A percentile compares a stretch with the other conserved stretches of the same genome.
Conservation (phyloP, 2,797 vertebrate species). For the Hirundo rustica region DNA sequence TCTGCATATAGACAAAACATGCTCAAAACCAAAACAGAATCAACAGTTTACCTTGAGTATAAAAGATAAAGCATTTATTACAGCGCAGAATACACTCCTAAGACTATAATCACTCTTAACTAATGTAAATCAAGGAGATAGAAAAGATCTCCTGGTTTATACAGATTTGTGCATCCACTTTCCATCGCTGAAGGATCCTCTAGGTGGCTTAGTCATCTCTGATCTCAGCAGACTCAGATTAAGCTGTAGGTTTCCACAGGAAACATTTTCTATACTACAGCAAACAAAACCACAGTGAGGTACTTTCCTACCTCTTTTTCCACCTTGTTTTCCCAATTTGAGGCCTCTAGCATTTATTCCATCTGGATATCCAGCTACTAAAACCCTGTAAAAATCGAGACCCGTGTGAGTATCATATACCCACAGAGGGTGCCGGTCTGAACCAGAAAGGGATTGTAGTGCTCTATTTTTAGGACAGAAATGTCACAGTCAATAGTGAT, state of each 20-base stretch:
- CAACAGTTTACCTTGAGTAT: background rate
- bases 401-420: background rate
- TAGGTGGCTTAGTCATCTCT: slow-evolving; percentile 17
- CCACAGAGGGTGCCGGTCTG: background rate
- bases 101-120: background rate
- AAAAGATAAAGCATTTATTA: background rate
- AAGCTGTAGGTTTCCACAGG: background rate
- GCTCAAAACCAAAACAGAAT: background rate
- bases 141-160: slow-evolving; percentile 12
- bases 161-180: background rate
- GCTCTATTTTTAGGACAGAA: slow-evolving; percentile 54
- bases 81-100: background rate
- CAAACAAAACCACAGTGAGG: background rate
- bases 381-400: background rate
- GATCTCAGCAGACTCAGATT: background rate
- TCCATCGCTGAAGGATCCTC: background rate
- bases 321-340: background rate
- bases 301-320: background rate
- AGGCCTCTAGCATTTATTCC: background rate
- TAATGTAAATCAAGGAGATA: background rate
- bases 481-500: slow-evolving; percentile 46
- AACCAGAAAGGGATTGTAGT: slow-evolving; percentile 15
- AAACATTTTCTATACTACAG: background rate
- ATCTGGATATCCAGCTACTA: background rate
- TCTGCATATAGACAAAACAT: background rate